Percentiles rank a stretch among this genome's conserved stretches.
Conservation (phyloP, 1,140 invertebrate species). For the Trichonephila clavata region DNA sequence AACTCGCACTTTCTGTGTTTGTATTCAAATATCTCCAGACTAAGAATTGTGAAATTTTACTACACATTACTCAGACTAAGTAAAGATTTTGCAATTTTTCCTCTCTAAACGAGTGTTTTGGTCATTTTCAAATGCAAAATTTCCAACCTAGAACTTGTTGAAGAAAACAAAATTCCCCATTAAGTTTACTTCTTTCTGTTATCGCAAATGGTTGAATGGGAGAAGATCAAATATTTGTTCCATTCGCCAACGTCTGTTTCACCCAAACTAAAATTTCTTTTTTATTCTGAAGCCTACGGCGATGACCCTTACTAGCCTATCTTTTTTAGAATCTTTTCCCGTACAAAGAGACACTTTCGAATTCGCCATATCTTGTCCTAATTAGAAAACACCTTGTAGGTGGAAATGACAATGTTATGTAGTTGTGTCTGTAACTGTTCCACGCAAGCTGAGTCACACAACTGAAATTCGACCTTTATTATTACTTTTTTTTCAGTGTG, state of each 20-base stretch:
- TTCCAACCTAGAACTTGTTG: not conserved
- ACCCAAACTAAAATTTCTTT: not conserved
- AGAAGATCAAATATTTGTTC: not conserved
- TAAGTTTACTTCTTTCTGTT: not conserved
- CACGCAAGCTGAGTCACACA: not conserved
- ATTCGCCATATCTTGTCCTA: not conserved
- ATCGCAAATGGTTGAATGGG: not conserved
- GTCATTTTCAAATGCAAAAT: not conserved
- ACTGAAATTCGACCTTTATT: not conserved
- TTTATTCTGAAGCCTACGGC: not conserved
- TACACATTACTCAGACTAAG: not conserved
- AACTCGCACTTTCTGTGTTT: not conserved
- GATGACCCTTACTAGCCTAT: not conserved
- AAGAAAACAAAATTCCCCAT: not conserved
- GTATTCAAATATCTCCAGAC: not conserved
- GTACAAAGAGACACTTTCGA: constrained; percentile 12
- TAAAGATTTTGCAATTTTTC: not conserved
- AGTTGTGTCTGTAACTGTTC: not conserved
- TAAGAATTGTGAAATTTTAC: not conserved
- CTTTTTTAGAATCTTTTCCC: not conserved
- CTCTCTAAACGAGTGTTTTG: not conserved
- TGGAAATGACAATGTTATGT: not conserved
- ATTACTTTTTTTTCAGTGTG: not conserved
- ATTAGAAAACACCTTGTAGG: not conserved
- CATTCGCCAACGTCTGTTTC: not conserved